These are phyloP conservation scores for Melinaea marsaeus DNA, from an alignment of 2,888 invertebrate species.

Conservation along the genomic window DNA sequence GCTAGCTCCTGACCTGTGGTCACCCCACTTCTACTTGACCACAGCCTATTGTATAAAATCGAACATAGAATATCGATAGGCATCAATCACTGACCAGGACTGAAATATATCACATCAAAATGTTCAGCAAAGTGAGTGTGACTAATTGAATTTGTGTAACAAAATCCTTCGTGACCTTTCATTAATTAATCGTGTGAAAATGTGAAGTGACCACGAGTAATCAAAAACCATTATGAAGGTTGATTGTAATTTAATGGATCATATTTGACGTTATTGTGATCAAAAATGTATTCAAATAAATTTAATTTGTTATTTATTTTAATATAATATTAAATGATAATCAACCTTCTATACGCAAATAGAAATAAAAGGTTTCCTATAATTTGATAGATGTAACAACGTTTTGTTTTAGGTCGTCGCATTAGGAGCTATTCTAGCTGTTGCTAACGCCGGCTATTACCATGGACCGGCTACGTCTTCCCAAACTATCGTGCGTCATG, in stretches of 20 bases:
- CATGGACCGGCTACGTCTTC: conserved; percentile 67
- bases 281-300: not conserved
- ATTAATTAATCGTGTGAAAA: conserved; percentile 24
- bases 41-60: conserved; percentile 63
- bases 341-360: not conserved
- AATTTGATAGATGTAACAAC: not conserved
- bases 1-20: conserved; percentile 51
- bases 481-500: conserved; percentile 68
- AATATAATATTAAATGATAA: not conserved
- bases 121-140: conserved; percentile 66
- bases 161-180: conserved; percentile 13
- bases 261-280: conserved; percentile 9
- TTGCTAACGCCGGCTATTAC: conserved; percentile 75
- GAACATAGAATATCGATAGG: conserved; percentile 45
- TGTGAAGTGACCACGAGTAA: conserved; percentile 23
- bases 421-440: conserved; percentile 65
- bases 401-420: conserved; percentile 24
- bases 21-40: conserved; percentile 63
- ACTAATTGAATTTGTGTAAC: conserved; percentile 25
- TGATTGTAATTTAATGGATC: conserved; percentile 1
- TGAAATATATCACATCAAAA: conserved; percentile 53
- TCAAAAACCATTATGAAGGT: conserved; percentile 7
- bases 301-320: not conserved
- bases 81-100: conserved; percentile 58
- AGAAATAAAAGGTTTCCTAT: not conserved